Percentiles rank a stretch among this genome's conserved stretches.
phyloP scores from a whole-genome alignment of 2,888 invertebrate species.

The Temnothorax ravouxi region DNA sequence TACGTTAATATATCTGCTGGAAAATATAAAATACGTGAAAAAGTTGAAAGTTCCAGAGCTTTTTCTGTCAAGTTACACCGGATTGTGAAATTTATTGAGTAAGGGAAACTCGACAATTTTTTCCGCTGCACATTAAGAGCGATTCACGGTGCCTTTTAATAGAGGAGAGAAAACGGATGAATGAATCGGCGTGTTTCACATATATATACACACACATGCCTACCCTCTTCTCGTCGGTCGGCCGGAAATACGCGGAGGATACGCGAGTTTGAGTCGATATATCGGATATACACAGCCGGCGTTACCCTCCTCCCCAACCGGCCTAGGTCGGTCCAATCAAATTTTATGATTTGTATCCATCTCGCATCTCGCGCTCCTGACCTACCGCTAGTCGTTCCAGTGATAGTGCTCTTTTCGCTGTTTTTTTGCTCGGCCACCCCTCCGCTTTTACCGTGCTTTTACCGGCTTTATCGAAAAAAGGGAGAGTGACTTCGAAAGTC shows the following conservation, averaged over 20 bases:
- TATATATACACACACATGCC: not conserved
- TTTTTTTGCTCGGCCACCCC: constrained; percentile 46
- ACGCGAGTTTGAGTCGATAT: constrained; percentile 77
- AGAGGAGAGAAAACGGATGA: constrained; percentile 67
- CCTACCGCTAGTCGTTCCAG: constrained; percentile 78
- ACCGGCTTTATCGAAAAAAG: constrained; percentile 72
- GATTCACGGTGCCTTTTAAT: constrained; percentile 52
- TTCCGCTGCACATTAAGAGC: constrained; percentile 42
- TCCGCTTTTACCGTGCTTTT: constrained; percentile 52
- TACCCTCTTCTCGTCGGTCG: constrained; percentile 53
- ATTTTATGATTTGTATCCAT: constrained; percentile 85
- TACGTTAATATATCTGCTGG: not conserved
- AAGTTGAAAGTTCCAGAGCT: not conserved
- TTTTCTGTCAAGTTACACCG: not conserved
- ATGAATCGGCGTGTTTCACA: constrained; percentile 72
- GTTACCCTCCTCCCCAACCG: constrained; percentile 65
- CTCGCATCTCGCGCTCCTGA: constrained; percentile 80
- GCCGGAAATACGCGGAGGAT: constrained; percentile 74
- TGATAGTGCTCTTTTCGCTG: constrained; percentile 70
- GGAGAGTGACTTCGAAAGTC: constrained; percentile 78
- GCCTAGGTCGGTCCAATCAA: constrained; percentile 82
- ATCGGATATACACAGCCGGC: constrained; percentile 73
- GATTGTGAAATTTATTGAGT: constrained; percentile 16
- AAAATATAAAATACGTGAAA: not conserved
- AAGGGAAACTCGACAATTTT: constrained; percentile 28